Percentiles rank a stretch among this genome's conserved stretches.
Conservation (phyloP, 2,797 vertebrate species). For the Alcedo atthis region DNA sequence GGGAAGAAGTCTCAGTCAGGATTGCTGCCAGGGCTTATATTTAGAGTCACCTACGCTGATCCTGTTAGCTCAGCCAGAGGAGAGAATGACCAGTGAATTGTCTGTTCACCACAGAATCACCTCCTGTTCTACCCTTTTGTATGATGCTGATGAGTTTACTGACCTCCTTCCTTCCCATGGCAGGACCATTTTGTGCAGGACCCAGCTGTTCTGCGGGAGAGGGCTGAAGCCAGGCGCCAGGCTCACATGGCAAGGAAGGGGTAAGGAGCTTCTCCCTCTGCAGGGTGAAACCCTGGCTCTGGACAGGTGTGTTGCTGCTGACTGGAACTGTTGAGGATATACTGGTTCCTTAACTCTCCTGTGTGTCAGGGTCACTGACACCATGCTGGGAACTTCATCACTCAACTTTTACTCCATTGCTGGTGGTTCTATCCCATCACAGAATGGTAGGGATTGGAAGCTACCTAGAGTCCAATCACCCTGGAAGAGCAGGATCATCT, state of each 20-base stretch:
- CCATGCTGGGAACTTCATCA: rapidly evolving
- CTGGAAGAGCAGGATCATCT: too few relatives aligned
- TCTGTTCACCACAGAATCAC: neutral
- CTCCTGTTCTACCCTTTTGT: neutral
- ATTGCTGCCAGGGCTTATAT: neutral
- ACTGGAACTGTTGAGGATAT: neutral
- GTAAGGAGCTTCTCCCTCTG: conserved; percentile 71
- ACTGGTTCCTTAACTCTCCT: neutral
- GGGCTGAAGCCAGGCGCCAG: conserved; percentile 87
- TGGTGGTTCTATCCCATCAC: neutral
- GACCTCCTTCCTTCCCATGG: neutral
- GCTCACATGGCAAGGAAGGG: conserved; percentile 88
- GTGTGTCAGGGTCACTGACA: neutral
- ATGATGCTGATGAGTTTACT: neutral
- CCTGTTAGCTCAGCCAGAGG: neutral
- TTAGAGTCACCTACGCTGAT: neutral
- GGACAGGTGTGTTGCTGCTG: neutral
- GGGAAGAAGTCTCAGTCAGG: neutral
- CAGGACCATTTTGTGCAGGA: conserved; percentile 95
- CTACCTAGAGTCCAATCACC: too few relatives aligned
- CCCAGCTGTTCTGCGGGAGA: conserved; percentile 89
- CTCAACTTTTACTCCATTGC: neutral
- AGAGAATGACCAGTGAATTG: neutral
- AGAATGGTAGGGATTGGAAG: too few relatives aligned
- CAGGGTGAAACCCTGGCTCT: neutral